A percentile compares a stretch with the other conserved stretches of the same genome.
Conservation (phyloP, 2,113 vertebrate species). For the Falcunculus frontatus region DNA sequence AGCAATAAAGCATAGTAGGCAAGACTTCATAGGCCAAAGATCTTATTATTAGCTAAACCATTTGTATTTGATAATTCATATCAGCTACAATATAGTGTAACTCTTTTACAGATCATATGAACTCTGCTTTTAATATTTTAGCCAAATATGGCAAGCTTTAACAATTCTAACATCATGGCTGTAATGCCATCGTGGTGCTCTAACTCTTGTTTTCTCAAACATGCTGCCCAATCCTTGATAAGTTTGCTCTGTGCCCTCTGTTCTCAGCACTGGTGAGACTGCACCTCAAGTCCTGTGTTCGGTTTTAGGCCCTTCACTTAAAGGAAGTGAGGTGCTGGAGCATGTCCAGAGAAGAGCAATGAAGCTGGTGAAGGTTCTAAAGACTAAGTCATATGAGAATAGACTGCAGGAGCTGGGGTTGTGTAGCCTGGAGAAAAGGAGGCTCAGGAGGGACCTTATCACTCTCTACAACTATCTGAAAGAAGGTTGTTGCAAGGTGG, state of each 20-base stretch:
- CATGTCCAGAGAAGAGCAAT: fast-evolving
- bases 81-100: not conserved
- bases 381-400: not conserved
- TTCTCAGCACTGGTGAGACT: not conserved
- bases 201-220: not conserved
- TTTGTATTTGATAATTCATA: not conserved
- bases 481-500: not conserved
- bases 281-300: not conserved
- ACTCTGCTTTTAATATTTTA: not conserved
- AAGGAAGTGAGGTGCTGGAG: not conserved
- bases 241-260: not conserved
- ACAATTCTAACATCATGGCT: not conserved
- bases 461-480: not conserved
- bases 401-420: not conserved
- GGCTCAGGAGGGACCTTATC: not conserved
- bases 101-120: not conserved
- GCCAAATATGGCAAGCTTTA: not conserved
- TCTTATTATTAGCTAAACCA: not conserved
- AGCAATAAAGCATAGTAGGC: not conserved
- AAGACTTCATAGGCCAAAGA: not conserved
- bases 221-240: not conserved
- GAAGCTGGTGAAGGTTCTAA: not conserved
- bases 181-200: fast-evolving
- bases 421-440: not conserved
- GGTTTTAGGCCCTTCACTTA: not conserved